Evolutionary conservation across 1,140 invertebrate genomes (phyloP).

Genomic region (Achroia grisella): DNA sequence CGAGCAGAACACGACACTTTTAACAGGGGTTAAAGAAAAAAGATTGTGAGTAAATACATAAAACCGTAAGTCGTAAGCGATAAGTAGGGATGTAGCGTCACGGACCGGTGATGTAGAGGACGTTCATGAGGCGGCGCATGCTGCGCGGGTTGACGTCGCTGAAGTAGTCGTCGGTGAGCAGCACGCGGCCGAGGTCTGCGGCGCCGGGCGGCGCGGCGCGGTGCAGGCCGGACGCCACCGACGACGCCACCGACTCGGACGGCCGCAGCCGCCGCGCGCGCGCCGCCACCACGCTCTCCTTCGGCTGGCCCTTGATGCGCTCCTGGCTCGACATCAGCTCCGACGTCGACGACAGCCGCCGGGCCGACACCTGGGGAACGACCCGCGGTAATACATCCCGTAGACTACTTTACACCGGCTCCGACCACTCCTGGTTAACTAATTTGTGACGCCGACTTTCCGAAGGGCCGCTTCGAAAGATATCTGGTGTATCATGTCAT

Average conservation of each 20-base stretch:
- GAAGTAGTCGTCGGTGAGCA: conserved; percentile 96
- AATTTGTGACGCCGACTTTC: too few relatives aligned
- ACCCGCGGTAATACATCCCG: too few relatives aligned
- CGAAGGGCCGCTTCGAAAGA: too few relatives aligned
- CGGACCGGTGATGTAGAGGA: conserved; percentile 94
- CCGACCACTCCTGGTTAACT: too few relatives aligned
- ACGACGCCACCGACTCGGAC: conserved; percentile 92
- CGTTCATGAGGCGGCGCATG: conserved; percentile 97
- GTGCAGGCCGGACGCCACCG: conserved; percentile 90
- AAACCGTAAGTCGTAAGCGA: too few relatives aligned
- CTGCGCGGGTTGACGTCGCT: conserved; percentile 98
- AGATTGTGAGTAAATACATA: too few relatives aligned
- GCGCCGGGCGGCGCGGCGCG: conserved; percentile 72
- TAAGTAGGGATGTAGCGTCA: too few relatives aligned
- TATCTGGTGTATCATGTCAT: too few relatives aligned
- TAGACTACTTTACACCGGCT: too few relatives aligned
- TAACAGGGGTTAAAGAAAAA: too few relatives aligned
- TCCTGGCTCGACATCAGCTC: conserved; percentile 86
- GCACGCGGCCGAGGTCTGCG: conserved; percentile 77
- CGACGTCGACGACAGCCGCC: conserved; percentile 85
- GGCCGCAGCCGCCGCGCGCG: conserved; percentile 79
- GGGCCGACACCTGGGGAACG: conserved; percentile 75
- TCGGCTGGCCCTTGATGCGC: conserved; percentile 39
- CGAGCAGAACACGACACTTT: too few relatives aligned
- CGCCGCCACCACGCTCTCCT: conserved; percentile 12